Conservation (phyloP, 2,113 vertebrate species). For the Trematocara marginatum region DNA sequence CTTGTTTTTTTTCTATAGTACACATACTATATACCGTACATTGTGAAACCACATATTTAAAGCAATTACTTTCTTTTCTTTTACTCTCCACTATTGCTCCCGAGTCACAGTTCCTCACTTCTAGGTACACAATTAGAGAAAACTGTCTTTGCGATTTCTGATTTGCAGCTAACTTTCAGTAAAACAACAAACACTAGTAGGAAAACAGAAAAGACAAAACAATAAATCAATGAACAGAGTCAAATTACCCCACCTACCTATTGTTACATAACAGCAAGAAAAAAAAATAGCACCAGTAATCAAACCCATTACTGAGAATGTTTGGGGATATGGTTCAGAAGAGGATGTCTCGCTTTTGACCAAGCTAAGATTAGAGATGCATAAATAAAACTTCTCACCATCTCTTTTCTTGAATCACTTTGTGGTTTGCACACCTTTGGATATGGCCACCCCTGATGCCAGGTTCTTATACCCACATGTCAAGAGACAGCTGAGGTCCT, state of each 20-base stretch:
- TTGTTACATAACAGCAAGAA: neutral
- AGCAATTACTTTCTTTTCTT: neutral
- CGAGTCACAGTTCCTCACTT: neutral
- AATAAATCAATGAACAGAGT: neutral
- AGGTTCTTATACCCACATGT: slow-evolving; percentile 11
- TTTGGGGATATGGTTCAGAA: neutral
- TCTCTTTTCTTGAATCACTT: neutral
- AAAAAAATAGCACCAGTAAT: neutral
- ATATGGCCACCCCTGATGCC: neutral
- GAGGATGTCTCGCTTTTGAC: neutral
- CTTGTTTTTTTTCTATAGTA: neutral
- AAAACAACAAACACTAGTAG: neutral
- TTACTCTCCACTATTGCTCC: neutral
- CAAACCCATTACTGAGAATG: neutral
- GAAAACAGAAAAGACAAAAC: neutral
- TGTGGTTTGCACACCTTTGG: slow-evolving; percentile 15
- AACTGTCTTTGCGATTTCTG: neutral
- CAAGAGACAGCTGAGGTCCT: slow-evolving; percentile 28
- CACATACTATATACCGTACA: neutral
- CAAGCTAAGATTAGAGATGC: neutral
- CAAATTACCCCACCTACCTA: neutral
- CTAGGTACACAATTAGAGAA: neutral
- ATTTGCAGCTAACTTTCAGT: neutral
- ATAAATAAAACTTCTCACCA: neutral
- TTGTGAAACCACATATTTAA: neutral